A percentile compares a stretch with the other conserved stretches of the same genome.
Conservation (phyloP, 1,140 invertebrate genomes). For the Conopomorpha cramerella region DNA sequence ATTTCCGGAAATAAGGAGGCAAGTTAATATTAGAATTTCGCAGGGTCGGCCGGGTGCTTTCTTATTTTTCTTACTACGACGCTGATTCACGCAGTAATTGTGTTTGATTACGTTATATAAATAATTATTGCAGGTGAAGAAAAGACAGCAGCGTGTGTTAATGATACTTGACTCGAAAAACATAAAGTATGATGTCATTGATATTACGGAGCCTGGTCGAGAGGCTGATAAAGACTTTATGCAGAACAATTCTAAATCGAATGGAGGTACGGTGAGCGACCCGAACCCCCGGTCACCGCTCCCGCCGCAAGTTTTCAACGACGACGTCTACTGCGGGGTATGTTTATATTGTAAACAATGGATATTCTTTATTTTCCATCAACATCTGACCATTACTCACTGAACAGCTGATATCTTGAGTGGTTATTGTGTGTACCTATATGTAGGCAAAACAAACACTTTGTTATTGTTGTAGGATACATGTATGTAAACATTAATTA, state of each 20-base stretch:
- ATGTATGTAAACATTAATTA: no score
- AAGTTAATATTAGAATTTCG: constrained; percentile 44
- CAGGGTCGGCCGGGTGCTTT: constrained; percentile 30
- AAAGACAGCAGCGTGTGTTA: constrained; percentile 87
- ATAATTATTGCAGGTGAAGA: constrained; percentile 79
- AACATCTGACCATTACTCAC: no score
- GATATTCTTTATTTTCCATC: no score
- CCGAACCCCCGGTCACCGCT: constrained; percentile 70
- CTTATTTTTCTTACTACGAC: constrained; percentile 21
- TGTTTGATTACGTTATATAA: constrained; percentile 32
- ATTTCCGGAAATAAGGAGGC: constrained; percentile 92
- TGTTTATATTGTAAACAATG: no score
- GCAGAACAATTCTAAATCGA: constrained; percentile 84
- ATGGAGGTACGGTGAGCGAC: constrained; percentile 70
- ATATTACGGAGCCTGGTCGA: constrained; percentile 90
- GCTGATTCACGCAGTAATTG: constrained; percentile 37
- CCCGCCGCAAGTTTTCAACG: constrained; percentile 94
- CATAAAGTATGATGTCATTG: constrained; percentile 85
- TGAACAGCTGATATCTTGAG: no score
- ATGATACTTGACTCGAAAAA: constrained; percentile 91
- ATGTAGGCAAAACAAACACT: no score
- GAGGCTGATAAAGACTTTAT: constrained; percentile 91
- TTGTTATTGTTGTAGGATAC: no score
- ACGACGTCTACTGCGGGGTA: constrained; percentile 91
- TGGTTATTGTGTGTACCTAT: no score